A percentile compares a stretch with the other conserved stretches of the same genome.
Conservation (phyloP, 2,113 vertebrate genomes). For the Ardeotis arabs region DNA sequence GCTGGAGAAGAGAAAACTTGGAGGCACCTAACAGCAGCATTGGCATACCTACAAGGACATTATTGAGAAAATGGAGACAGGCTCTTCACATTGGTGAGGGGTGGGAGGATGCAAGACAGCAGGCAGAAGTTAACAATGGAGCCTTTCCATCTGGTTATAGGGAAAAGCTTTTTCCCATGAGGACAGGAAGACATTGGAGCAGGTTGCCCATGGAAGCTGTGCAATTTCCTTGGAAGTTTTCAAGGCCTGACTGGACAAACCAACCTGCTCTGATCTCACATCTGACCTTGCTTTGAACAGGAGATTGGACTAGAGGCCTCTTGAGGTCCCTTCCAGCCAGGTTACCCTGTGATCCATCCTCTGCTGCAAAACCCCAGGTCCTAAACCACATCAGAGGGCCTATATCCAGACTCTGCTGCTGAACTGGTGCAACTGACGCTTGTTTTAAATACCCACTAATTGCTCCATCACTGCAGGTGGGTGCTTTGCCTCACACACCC, state of each 20-base stretch:
- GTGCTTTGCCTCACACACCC: neutral
- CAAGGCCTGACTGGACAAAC: neutral
- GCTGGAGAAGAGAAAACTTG: neutral
- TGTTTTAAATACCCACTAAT: neutral
- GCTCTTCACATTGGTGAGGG: neutral
- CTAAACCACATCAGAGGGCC: neutral
- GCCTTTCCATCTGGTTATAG: neutral
- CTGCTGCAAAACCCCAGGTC: neutral
- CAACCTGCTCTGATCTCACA: neutral
- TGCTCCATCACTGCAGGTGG: neutral
- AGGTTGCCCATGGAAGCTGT: neutral
- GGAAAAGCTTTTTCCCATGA: neutral
- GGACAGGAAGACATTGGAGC: neutral
- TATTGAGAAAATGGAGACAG: neutral
- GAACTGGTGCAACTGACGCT: neutral
- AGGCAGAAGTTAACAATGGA: fast-evolving
- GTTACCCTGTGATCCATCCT: neutral
- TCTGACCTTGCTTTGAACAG: neutral
- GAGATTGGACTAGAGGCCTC: neutral
- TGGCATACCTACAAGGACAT: neutral
- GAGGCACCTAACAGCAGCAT: neutral
- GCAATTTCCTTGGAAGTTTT: neutral
- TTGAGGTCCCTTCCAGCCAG: neutral
- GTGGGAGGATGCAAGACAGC: neutral
- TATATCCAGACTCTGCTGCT: neutral